phyloP scores from a whole-genome alignment of 2,113 vertebrate genomes.

The Thomomys bottae region DNA sequence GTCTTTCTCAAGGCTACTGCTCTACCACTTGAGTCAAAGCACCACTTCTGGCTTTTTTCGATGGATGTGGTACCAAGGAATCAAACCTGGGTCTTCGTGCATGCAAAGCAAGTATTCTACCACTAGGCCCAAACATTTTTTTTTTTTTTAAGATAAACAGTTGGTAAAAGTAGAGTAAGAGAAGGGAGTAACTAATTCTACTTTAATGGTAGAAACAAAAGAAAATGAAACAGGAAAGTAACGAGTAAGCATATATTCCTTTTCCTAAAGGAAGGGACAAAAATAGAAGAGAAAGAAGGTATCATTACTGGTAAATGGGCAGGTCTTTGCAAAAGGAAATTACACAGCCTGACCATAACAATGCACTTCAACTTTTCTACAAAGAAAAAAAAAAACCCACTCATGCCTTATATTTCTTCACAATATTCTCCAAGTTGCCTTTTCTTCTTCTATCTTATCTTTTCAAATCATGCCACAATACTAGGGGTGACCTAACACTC shows the following conservation, averaged over 20 bases:
- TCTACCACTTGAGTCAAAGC: too few relatives aligned
- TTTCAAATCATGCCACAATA: not conserved
- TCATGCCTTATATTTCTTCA: not conserved
- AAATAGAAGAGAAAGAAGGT: slow-evolving; percentile 80
- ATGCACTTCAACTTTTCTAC: slow-evolving; percentile 54
- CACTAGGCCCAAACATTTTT: too few relatives aligned
- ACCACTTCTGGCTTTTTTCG: too few relatives aligned
- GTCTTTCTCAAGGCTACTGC: too few relatives aligned
- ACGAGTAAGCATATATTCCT: slow-evolving; percentile 78
- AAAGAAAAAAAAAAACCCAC: not conserved
- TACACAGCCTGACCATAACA: slow-evolving; percentile 68
- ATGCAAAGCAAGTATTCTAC: too few relatives aligned
- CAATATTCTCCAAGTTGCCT: not conserved
- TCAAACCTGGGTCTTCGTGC: too few relatives aligned
- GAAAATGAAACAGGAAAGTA: slow-evolving; percentile 74
- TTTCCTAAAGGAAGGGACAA: slow-evolving; percentile 80
- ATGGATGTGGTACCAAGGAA: too few relatives aligned
- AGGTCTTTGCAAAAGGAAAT: slow-evolving; percentile 76
- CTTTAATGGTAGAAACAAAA: slow-evolving; percentile 51
- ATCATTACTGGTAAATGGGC: slow-evolving; percentile 78
- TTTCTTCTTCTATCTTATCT: not conserved
- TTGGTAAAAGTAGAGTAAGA: too few relatives aligned
- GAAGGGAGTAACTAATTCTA: not conserved
- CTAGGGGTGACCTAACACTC: not conserved
- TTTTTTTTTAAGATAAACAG: too few relatives aligned